Base-by-base conservation (phyloP, 2,113 vertebrate genomes). In the Acrocephalus arundinaceus region DNA sequence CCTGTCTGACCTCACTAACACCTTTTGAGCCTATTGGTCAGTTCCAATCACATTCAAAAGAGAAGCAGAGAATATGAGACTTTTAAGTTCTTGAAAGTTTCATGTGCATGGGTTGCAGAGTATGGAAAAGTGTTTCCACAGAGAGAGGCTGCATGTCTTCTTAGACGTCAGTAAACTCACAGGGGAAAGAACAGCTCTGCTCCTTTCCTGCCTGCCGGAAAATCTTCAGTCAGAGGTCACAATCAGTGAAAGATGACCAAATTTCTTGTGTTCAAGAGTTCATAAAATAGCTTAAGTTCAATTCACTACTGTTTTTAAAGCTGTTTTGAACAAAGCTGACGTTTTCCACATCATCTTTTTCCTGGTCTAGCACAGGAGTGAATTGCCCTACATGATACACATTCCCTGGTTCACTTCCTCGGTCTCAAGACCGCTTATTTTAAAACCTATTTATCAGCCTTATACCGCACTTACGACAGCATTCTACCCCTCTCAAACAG, bases 121-220 rank as follows among this genome's bases (percentile, higher is more conserved):
- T 48, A 89, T 10, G 3, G 61, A 78, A 76, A 93, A 93, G 65
- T 14, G 57, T 88, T 90, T 93, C 83, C 89, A 83, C 48, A 77
- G 83, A 83, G 58, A 77, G 24, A 73, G 16, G 30, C 63, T 73
- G 85, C 33, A 6, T 49, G 43, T 74, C 22, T 11, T 71, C 70
- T 89, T 11, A 77, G 76, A 94, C 15, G 27, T 92, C 96, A 96
- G 45, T 72, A 81, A 95, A 93, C 28, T 93, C 91, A 55, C 73
- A 89, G 8, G 68, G 91, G 89, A 94, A 94, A 89, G 82, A 90
- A 71, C 2, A 10, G 5, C 30, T 86, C 86, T 81, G 52, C 45
- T 90, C 59, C 90, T 86, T 93, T 77, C 73, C 83, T 90, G 83
- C 52, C 89, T 71, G 52, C 89, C 28, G 66, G 72, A 94, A 97